Evolutionary conservation across 2,888 invertebrate species (phyloP), one percentile per base, ranked within the genome.

Genomic region (Lepas anatifera): DNA sequence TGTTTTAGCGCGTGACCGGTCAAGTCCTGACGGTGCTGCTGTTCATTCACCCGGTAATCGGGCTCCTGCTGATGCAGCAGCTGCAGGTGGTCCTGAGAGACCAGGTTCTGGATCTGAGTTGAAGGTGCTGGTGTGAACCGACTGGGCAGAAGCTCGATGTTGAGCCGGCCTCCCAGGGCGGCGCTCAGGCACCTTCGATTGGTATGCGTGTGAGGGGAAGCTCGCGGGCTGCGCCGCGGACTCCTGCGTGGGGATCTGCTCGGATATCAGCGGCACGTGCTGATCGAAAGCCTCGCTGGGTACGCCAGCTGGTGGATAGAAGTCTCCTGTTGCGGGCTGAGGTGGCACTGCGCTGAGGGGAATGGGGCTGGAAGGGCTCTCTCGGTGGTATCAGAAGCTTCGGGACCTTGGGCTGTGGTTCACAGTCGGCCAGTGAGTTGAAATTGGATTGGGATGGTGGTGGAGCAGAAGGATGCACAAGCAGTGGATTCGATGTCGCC

Each of bases 91-190:
- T 41, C 41, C 4, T 16, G 1, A 16, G 41, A 41, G 41, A 41
- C 4, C 11, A 41, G 41, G 41, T 41, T 41, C 41, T 41, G 41
- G 11, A 41, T 16, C 6, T n/a, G 48, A 4, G 48, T 25, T 25
- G 58, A 8, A 13, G 52, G 29, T 13, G 16, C 58, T 13, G 58
- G 58, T 16, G 29, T 58, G 58, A 3, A 58, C 32, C 58, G 58
- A 22, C 58, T 58, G 18, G 58, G 58, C 32, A 58, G 58, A 18
- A 58, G 58, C 32, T 58, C 58, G 58, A 58, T 58, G 58, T 58
- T 58, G 32, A 58, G 58, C 58, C 58, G 29, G 32, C 18, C 16
- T 29, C 32, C 58, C 29, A 58, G 58, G 11, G 50, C 46, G 6
- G 48, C 58, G 58, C 58, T 58, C 32, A 58, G 58, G 22, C 58